Base-by-base conservation (phyloP, 2,888 invertebrate genomes). In the Agrypnus murinus region DNA sequence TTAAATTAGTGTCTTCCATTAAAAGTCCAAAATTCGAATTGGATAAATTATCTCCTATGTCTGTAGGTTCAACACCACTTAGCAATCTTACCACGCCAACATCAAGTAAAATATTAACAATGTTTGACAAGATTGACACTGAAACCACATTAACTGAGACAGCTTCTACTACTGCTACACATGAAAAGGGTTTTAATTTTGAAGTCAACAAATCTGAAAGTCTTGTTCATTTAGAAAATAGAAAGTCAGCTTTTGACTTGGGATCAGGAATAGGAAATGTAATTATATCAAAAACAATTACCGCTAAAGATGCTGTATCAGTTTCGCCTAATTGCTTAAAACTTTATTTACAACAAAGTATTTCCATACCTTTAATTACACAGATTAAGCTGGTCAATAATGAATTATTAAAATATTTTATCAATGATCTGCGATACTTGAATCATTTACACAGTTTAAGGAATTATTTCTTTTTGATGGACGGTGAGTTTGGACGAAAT, bases 401-500 rank as follows among this genome's bases (percentile, higher is more conserved):
- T 71, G 93, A 93, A 6, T 89, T 94, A 15, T 84, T 94, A 71
- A 92, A 91, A 34, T 89, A 92, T 80, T 91, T 92, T 76, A 84
- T 94, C 0, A 87, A 89, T 0, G 89, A 92, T 71, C 86, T 91
- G 14, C 90, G 92, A 59, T 88, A 92, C 81, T 87, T 93, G 40
- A 89, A 91, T 15, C 93, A 95, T 84, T 87, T 94, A 74, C 89
- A 89, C 48, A 92, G 92, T 82, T 84, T 95, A n/a, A 88, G 93
- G 50, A 91, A 92, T 80, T 94, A 92, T 78, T 95, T 92, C 82
- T 94, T 95, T 77, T 82, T 94, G 19, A 88, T 93, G 87, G 93
- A 95, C 76, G 94, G 94, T 0, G 93, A 94, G 83, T 95, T 94
- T 82, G 91, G 92, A 0, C 89, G 89, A 34, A 90, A 90, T 75